Evolutionary conservation across 2,113 vertebrate genomes (phyloP).

Genomic region (Telmatochromis sp.): DNA sequence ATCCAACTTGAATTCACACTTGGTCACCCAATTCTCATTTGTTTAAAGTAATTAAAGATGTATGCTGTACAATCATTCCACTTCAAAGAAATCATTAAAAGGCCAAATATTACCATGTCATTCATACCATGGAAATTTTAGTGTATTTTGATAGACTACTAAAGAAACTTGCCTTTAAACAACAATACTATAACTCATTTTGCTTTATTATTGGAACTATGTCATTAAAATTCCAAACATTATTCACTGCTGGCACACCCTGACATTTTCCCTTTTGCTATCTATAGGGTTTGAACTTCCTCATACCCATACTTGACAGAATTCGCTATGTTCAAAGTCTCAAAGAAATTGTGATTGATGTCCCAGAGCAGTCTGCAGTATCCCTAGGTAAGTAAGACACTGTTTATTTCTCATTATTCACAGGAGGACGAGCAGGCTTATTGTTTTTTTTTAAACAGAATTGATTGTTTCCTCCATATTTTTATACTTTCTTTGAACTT

Average conservation of each 20-base stretch:
- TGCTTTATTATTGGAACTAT: background rate
- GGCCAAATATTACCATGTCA: background rate
- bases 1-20: background rate
- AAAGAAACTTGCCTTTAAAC: background rate
- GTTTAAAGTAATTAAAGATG: background rate
- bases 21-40: background rate
- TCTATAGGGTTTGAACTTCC: constrained; percentile 87
- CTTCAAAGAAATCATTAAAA: background rate
- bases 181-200: background rate
- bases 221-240: background rate
- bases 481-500: background rate
- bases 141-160: background rate
- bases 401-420: background rate
- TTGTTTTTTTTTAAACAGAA: background rate
- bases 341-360: constrained; percentile 96
- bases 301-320: constrained; percentile 88
- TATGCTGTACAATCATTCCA: background rate
- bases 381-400: constrained; percentile 76
- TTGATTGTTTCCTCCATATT: background rate
- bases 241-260: background rate
- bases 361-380: constrained; percentile 94
- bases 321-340: constrained; percentile 93
- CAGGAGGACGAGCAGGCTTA: background rate
- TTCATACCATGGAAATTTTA: background rate
- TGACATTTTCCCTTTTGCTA: background rate